Percentiles rank a stretch among this genome's conserved stretches.
Evolutionary conservation across 2,113 vertebrate species (phyloP).

Genomic region (Prietella phreatophila): DNA sequence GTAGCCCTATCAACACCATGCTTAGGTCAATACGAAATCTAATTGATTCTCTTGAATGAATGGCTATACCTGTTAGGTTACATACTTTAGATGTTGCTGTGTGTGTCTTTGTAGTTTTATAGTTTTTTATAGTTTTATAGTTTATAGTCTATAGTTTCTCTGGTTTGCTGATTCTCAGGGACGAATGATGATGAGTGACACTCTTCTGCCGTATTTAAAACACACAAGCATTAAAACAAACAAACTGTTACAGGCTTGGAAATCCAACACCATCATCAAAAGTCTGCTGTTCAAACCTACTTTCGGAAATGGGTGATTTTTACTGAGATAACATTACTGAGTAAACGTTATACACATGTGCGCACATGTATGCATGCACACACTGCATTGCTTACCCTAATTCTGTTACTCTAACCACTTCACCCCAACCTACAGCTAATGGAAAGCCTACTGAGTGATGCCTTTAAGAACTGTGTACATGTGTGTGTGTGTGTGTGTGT

Average conservation of each 20-base stretch:
- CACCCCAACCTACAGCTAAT: conserved; percentile 40
- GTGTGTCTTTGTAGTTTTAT: neutral
- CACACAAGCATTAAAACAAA: neutral
- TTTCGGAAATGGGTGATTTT: neutral
- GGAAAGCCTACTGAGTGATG: conserved; percentile 48
- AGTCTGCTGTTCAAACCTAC: neutral
- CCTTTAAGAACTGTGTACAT: conserved; percentile 32
- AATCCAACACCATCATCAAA: neutral
- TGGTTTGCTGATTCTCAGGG: conserved; percentile 24
- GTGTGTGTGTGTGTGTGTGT: conserved; percentile 35
- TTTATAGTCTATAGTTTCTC: neutral
- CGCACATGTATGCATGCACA: conserved; percentile 7
- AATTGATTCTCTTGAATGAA: neutral
- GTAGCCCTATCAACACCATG: neutral
- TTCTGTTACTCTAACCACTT: conserved; percentile 34
- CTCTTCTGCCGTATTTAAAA: neutral
- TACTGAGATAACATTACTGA: neutral
- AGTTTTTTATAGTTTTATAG: too few relatives aligned
- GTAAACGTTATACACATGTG: conserved; percentile 8
- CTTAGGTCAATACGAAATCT: neutral
- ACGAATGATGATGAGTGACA: conserved; percentile 20
- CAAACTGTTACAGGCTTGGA: neutral
- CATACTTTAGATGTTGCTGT: conserved; percentile 13
- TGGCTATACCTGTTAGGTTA: neutral
- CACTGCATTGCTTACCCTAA: conserved; percentile 11